phyloP scores from a whole-genome alignment of 1,140 invertebrate genomes.

The Atta texana region DNA sequence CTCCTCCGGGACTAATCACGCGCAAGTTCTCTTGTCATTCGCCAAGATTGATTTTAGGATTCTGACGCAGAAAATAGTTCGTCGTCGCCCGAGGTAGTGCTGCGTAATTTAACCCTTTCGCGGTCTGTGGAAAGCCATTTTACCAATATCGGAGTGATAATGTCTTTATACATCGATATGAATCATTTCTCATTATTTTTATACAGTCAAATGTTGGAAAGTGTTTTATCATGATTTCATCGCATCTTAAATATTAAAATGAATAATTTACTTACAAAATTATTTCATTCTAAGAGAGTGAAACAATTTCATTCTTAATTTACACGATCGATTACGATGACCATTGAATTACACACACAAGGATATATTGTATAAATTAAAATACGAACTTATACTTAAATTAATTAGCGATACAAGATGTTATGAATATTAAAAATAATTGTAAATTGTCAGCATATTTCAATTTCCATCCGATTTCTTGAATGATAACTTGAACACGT shows the following conservation, averaged over 20 bases:
- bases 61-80: conserved; percentile 63
- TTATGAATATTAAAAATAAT: neutral
- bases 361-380: neutral
- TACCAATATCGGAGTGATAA: conserved; percentile 12
- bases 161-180: neutral
- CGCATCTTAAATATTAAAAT: neutral
- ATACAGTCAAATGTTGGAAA: neutral
- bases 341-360: neutral
- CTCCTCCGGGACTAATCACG: conserved; percentile 75
- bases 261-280: neutral
- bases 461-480: neutral
- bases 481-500: neutral
- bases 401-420: neutral
- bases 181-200: conserved; percentile 5
- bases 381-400: neutral
- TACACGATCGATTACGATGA: neutral
- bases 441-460: neutral
- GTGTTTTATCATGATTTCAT: neutral
- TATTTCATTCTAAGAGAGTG: neutral
- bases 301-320: no score
- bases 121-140: conserved; percentile 23
- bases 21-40: conserved; percentile 75
- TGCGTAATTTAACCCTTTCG: conserved; percentile 45
- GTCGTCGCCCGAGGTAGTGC: conserved; percentile 31
- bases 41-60: conserved; percentile 71